phyloP scores from a whole-genome alignment of 2,797 vertebrate genomes.

The Alfaro cultratus region DNA sequence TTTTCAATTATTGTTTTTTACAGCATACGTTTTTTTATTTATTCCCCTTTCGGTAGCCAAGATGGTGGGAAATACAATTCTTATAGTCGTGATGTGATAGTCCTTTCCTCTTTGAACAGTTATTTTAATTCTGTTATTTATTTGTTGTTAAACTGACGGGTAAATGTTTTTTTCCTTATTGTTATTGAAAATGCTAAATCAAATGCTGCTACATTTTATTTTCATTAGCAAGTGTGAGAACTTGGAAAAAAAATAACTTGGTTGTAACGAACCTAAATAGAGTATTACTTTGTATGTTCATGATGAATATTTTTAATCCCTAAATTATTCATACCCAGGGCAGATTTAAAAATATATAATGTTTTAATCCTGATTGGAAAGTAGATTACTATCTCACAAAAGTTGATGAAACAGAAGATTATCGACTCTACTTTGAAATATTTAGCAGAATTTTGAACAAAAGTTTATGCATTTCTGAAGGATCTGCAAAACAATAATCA shows the following conservation, averaged over 20 bases:
- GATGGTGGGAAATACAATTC: background rate
- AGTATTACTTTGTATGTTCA: background rate
- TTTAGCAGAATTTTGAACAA: background rate
- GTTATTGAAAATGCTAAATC: background rate
- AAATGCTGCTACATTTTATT: background rate
- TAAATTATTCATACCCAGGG: background rate
- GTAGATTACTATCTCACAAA: background rate
- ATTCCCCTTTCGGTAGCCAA: background rate
- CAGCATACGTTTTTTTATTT: background rate
- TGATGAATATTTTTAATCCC: background rate
- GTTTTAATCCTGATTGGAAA: background rate
- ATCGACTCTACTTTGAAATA: background rate
- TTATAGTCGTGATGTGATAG: background rate
- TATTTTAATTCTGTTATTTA: background rate
- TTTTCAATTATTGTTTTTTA: background rate
- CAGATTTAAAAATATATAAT: background rate
- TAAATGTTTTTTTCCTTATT: background rate
- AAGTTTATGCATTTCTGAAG: background rate
- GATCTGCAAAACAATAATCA: background rate
- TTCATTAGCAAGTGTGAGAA: background rate
- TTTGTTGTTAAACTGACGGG: background rate
- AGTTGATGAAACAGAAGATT: background rate
- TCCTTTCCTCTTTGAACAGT: background rate
- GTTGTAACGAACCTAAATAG: background rate
- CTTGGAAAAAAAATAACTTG: background rate